Evolutionary conservation across 2,888 invertebrate genomes (phyloP).

Genomic region (Rotaria magnacalcarata): DNA sequence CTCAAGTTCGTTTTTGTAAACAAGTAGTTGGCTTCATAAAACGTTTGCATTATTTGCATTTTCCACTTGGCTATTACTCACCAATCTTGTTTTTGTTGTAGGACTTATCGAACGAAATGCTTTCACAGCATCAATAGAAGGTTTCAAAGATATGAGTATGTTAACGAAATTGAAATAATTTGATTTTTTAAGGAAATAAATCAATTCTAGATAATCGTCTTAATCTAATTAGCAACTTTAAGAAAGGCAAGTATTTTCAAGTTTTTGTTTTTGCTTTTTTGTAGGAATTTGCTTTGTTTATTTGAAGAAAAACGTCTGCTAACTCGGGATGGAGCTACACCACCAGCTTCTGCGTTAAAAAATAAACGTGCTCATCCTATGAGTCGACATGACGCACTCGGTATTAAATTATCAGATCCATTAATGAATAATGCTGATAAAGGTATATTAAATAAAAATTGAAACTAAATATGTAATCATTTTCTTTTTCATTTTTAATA

Average conservation of each 20-base stretch:
- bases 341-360: not conserved
- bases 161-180: not conserved
- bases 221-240: not conserved
- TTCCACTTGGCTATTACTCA: not conserved
- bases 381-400: not conserved
- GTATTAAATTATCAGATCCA: not conserved
- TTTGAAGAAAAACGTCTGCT: not conserved
- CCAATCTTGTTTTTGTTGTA: not conserved
- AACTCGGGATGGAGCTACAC: not conserved
- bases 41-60: not conserved
- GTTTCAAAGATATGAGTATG: not conserved
- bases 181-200: too few species aligned
- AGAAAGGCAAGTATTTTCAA: not conserved
- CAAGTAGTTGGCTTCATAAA: not conserved
- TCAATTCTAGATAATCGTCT: not conserved
- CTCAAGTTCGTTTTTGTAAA: constrained; percentile 4
- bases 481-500: not conserved
- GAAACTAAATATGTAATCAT: too few species aligned
- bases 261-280: not conserved
- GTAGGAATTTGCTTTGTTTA: not conserved
- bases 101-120: constrained; percentile 8
- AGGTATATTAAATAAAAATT: not conserved
- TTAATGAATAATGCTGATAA: not conserved
- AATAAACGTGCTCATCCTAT: not conserved
- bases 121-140: not conserved